Evolutionary conservation across 2,113 vertebrate species (phyloP).

Genomic region (Corythoichthys haematopterus): DNA sequence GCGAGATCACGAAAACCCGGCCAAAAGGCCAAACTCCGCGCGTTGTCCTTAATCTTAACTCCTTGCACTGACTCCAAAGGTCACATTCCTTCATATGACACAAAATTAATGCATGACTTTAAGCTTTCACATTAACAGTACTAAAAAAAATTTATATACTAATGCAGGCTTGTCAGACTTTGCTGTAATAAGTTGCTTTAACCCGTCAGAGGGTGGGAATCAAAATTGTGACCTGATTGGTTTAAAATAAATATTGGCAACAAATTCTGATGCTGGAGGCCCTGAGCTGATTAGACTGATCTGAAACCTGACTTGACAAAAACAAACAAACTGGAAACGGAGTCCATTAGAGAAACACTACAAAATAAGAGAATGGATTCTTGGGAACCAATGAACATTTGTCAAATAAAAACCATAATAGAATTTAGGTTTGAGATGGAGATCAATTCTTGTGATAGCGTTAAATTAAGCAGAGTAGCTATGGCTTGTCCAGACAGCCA

Average conservation of each 20-base stretch:
- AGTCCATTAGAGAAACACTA: background rate
- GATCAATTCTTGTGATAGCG: no score
- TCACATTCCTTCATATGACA: no score
- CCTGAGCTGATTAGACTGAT: background rate
- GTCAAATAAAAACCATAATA: no score
- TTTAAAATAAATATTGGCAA: background rate
- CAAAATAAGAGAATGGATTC: background rate
- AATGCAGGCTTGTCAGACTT: background rate
- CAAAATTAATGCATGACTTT: no score
- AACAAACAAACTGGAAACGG: background rate
- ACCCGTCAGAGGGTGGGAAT: background rate
- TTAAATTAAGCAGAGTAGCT: no score
- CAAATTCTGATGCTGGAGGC: background rate
- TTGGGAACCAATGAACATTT: background rate
- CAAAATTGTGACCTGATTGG: background rate
- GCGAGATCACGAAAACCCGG: no score
- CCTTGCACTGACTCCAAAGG: no score
- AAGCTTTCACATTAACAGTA: background rate
- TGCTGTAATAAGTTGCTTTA: background rate
- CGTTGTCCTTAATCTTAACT: no score
- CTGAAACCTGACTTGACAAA: background rate
- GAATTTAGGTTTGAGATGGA: no score
- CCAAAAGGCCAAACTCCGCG: no score
- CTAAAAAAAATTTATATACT: background rate
- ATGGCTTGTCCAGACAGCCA: no score